Evolutionary conservation across 2,888 invertebrate species (phyloP), one percentile per base, ranked within the genome.

Genomic region (Tenthredo mesomela): DNA sequence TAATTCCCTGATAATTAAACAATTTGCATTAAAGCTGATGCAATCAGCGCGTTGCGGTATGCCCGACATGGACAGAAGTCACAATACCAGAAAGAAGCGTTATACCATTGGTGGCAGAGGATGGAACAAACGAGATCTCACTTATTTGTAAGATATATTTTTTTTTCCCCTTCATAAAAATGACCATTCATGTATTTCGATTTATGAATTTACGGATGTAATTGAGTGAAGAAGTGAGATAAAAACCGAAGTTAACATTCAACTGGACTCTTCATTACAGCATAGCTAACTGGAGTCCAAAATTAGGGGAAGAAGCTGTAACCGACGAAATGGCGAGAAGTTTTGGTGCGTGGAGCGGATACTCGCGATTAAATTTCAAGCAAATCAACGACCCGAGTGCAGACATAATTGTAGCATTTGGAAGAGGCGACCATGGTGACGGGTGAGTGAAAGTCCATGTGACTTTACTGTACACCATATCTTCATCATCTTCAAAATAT

Each of bases 371-470:
- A 7, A 93, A 90, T 83, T 96, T 97, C 92, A 90, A 92, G 18
- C 93, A 93, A 85, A 90, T 94, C 21, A 91, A 93, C 6, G 92
- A 94, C 84, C 94, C 94, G 0, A 93, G 94, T 10, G 97, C 97
- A 0, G 97, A 97, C 91, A 97, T 98, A 87, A 95, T 96, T 84
- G 95, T 97, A 29, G 95, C 95, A 2, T 98, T 97, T 93, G 96
- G 95, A 1, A 94, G 94, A 40, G 94, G 95, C 61, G 94, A 95
- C 87, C 97, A 97, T 89, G 96, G 96, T 0, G 97, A 97, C 90
- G 94, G 94, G 96, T 96, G 89, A 93, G 93, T 89, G 65, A 47
- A n/a, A n/a, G 18, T 54, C 54, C n/a, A n/a, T 7, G 47, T 29
- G 25, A 25, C 12, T 25, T 71, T n/a, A 25, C 12, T 25, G 40